Evolutionary conservation across 2,797 vertebrate genomes (phyloP).

Genomic region (Staurois parvus): DNA sequence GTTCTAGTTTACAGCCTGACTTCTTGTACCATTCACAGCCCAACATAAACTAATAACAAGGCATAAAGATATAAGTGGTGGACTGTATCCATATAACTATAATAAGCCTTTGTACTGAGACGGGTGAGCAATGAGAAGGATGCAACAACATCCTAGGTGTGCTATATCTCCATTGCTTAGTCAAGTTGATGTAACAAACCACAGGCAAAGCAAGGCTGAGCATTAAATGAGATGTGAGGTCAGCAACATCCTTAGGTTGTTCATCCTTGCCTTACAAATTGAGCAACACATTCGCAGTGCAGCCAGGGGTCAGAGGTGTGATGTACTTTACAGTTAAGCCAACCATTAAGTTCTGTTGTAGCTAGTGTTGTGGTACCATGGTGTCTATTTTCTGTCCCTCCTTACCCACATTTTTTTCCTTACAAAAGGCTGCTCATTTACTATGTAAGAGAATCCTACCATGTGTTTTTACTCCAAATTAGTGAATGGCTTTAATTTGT

Average conservation of each 20-base stretch:
- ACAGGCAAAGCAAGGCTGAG: slow-evolving; percentile 23
- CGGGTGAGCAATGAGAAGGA: not conserved
- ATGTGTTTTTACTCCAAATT: slow-evolving; percentile 10
- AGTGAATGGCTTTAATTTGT: slow-evolving; percentile 9
- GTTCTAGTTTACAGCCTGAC: too few species aligned
- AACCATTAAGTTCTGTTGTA: slow-evolving; percentile 27
- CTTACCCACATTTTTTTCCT: not conserved
- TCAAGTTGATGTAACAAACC: slow-evolving; percentile 2
- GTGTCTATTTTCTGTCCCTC: not conserved
- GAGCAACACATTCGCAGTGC: slow-evolving; percentile 43
- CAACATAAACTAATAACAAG: too few species aligned
- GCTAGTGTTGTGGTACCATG: not conserved
- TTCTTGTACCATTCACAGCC: too few species aligned
- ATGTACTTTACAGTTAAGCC: slow-evolving; percentile 44
- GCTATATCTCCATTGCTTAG: not conserved
- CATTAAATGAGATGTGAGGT: slow-evolving; percentile 21
- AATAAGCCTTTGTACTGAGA: not conserved
- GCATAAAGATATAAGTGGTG: not conserved
- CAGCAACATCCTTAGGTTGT: slow-evolving; percentile 41
- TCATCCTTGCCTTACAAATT: slow-evolving; percentile 52
- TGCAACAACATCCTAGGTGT: not conserved
- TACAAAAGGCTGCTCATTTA: slow-evolving; percentile 4
- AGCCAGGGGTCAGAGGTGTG: slow-evolving; percentile 42
- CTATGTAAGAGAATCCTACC: slow-evolving; percentile 3
- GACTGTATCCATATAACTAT: not conserved